Conservation (phyloP, 2,888 invertebrate genomes). For the Tetheella fluctuosa region DNA sequence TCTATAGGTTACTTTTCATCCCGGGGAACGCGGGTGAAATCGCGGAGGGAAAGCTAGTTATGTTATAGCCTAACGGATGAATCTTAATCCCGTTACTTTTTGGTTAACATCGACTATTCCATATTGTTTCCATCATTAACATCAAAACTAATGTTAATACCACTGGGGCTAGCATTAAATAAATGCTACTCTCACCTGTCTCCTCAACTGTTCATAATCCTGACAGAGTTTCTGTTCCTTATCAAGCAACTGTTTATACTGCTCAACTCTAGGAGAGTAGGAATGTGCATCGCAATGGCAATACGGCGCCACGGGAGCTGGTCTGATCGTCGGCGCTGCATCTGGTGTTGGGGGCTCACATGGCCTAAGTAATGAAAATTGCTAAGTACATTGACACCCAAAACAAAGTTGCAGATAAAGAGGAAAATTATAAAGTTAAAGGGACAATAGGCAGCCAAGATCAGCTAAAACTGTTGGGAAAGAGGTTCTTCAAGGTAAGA, state of each 20-base stretch:
- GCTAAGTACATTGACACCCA: neutral
- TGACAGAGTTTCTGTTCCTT: slow-evolving; percentile 85
- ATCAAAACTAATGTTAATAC: too few relatives aligned
- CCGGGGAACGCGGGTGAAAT: too few relatives aligned
- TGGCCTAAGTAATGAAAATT: slow-evolving; percentile 67
- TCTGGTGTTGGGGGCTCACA: slow-evolving; percentile 84
- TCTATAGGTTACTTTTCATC: too few relatives aligned
- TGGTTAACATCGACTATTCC: too few relatives aligned
- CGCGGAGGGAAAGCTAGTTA: too few relatives aligned
- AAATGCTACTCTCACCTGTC: slow-evolving; percentile 68
- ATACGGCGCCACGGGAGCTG: slow-evolving; percentile 84
- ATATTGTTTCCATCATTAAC: too few relatives aligned
- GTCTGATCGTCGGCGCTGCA: slow-evolving; percentile 69
- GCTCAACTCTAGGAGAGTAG: slow-evolving; percentile 84
- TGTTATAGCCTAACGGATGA: too few relatives aligned
- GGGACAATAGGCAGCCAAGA: too few relatives aligned
- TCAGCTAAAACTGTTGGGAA: too few relatives aligned
- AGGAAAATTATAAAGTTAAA: neutral
- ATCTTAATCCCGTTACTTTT: too few relatives aligned
- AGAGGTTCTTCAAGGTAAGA: too few relatives aligned
- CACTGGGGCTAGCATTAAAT: too few relatives aligned
- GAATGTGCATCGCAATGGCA: slow-evolving; percentile 87
- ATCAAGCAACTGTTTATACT: slow-evolving; percentile 85
- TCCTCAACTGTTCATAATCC: slow-evolving; percentile 79
- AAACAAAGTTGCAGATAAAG: neutral